Evolutionary conservation across 2,888 invertebrate genomes (phyloP).

Genomic region (Trachelus iudaicus): DNA sequence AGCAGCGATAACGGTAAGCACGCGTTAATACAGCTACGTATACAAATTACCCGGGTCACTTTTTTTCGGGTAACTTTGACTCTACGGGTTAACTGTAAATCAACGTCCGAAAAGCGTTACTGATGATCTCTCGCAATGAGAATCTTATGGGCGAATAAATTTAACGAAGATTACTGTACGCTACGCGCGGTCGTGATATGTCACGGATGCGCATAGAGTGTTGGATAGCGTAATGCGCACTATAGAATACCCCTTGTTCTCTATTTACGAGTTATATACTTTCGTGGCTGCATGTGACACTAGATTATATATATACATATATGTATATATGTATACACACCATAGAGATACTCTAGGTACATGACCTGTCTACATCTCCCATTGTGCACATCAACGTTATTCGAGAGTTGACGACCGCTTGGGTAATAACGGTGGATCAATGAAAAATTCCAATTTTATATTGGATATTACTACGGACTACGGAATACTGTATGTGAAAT

Average conservation of each 20-base stretch:
- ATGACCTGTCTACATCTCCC: neutral
- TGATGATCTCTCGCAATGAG: neutral
- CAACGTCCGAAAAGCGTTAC: neutral
- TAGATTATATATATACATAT: neutral
- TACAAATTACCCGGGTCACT: neutral
- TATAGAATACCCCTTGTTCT: neutral
- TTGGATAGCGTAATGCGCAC: constrained; percentile 21
- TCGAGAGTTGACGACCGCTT: neutral
- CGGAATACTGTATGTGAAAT: neutral
- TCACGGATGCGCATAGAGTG: constrained; percentile 17
- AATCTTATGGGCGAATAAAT: neutral
- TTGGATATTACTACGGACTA: neutral
- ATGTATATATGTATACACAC: neutral
- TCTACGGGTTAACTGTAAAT: neutral
- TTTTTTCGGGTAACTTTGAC: neutral
- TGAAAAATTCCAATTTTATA: neutral
- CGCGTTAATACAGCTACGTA: neutral
- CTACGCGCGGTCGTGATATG: constrained; percentile 28
- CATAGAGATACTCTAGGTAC: neutral
- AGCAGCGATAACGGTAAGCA: neutral
- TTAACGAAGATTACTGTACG: neutral
- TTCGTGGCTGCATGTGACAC: neutral
- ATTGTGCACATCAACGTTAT: neutral
- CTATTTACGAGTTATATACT: neutral
- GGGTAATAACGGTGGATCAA: neutral